Evolutionary conservation across 2,797 vertebrate species (phyloP), one percentile per base, ranked within the genome.

Genomic region (Ctenopoma kingsleyae): DNA sequence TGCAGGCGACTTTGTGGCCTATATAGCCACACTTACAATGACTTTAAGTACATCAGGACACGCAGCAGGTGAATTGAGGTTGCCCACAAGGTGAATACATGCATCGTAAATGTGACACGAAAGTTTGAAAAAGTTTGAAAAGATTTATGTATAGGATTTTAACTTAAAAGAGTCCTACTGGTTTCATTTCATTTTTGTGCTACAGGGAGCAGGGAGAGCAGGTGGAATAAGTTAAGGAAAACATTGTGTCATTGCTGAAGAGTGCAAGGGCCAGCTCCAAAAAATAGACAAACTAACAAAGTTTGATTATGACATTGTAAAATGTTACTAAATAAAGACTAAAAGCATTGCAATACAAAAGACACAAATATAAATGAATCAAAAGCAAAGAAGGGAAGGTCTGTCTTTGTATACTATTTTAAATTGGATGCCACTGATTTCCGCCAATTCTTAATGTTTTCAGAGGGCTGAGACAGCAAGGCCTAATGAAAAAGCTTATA

Each of bases 401-500:
- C 81, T 64, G 71, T 82, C 81, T 87, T 79, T 71, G 68, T 78
- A 82, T 77, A 52, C 77, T 44, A 62, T 78, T 89, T 90, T 78
- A 91, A 92, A 94, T 90, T 85, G 90, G 76, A 80, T 88, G 82
- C 83, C 81, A 82, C 80, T 78, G 83, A 92, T 92, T 93, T 91
- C 73, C 3, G 50, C 80, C 74, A 90, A 90, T 84, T 92, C 83
- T 69, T 86, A 91, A 92, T 92, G 87, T 92, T 93, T 93, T 86
- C 85, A 85, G 82, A 91, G 81, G 80, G 84, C 86, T 80, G 73
- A 64, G 82, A 91, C 84, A 88, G 78, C 74, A 57, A 48, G 80
- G 88, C 78, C 88, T 93, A 93, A 94, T 95, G 92, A 94, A 95
- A 95, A 94, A 94, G 91, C 93, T 95, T 94, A 94, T 94, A 94